Evolutionary conservation across 2,797 vertebrate species (phyloP).

Genomic region (Jordanella pulchra): DNA sequence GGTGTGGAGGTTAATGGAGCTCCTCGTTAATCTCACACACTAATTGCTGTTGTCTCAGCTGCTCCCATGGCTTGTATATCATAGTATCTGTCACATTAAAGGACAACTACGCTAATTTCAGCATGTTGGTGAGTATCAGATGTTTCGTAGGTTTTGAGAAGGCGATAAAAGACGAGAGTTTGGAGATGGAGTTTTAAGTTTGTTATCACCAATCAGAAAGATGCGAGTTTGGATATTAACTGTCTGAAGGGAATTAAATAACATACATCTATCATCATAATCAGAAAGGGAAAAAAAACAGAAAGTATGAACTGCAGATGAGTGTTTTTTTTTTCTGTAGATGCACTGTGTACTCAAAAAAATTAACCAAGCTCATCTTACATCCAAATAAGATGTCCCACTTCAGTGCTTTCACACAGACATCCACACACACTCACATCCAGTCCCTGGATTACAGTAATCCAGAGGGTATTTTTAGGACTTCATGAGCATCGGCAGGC

Average conservation of each 20-base stretch:
- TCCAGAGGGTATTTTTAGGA: slow-evolving; percentile 72
- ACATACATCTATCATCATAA: not conserved
- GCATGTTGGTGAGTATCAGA: not conserved
- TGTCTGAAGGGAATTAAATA: not conserved
- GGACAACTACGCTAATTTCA: slow-evolving; percentile 12
- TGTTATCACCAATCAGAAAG: not conserved
- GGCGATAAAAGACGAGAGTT: not conserved
- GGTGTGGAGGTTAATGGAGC: slow-evolving; percentile 50
- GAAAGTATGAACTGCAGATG: no score
- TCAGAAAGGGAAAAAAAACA: slow-evolving; percentile 5
- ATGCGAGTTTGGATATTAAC: not conserved
- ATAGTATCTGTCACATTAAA: slow-evolving; percentile 32
- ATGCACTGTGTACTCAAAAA: not conserved
- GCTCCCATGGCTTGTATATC: not conserved
- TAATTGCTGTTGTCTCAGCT: slow-evolving; percentile 29
- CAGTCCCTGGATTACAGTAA: slow-evolving; percentile 71
- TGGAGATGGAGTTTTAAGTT: not conserved
- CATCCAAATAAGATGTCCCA: not conserved
- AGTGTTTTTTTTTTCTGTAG: not conserved
- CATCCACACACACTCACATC: slow-evolving; percentile 19
- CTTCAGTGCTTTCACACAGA: slow-evolving; percentile 7
- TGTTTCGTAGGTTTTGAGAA: not conserved
- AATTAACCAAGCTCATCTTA: slow-evolving; percentile 20
- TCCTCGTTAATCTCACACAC: slow-evolving; percentile 39
- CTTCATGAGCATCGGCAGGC: slow-evolving; percentile 49